Evolutionary conservation across 2,113 vertebrate genomes (phyloP), one percentile per base, ranked within the genome.

Genomic region (Callorhinus ursinus): DNA sequence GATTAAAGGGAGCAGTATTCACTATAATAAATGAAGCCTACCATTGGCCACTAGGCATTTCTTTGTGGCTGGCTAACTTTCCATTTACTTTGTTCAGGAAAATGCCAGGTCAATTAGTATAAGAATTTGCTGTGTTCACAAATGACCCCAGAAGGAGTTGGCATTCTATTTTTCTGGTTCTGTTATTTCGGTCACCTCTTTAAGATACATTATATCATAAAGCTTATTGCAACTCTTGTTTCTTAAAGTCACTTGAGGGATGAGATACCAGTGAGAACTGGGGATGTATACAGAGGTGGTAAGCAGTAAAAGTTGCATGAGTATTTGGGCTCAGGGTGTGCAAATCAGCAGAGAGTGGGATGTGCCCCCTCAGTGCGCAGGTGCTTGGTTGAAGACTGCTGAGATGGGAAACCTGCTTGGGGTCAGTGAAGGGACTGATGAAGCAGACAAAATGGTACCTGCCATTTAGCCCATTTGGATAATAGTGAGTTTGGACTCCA

Each of bases 21-120:
- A 76, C 89, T 97, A 13, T 10, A 91, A 93, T 0, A 0, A 69
- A 91, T 85, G 36, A 95, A 10, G 33, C 42, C 55, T 46, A 31
- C 97, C 96, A 77, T 89, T 79, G 95, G 94, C 94, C 65, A 93
- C 65, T 69, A 88, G 71, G 42, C 1, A 1, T 85, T 69, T 81
- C 82, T 84, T 42, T 67, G 76, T 36, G 7, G 12, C 81, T 90
- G 61, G 19, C 55, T 95, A 72, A 71, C 63, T 88, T 76, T 87
- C 33, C 57, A 11, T 72, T 83, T 85, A 84, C 18, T 69, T 72
- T 88, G 16, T 67, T 87, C 57, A 80, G 80, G 55, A 76, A 96
- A 96, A 79, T 31, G 9, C 42, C 63, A 77, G 77, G 31, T 92
- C 74, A 42, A 0, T 80, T 71, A 90, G 36, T 77, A n/a, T 1